Conservation (phyloP, 2,888 invertebrate species). For the Limnephilus marmoratus region DNA sequence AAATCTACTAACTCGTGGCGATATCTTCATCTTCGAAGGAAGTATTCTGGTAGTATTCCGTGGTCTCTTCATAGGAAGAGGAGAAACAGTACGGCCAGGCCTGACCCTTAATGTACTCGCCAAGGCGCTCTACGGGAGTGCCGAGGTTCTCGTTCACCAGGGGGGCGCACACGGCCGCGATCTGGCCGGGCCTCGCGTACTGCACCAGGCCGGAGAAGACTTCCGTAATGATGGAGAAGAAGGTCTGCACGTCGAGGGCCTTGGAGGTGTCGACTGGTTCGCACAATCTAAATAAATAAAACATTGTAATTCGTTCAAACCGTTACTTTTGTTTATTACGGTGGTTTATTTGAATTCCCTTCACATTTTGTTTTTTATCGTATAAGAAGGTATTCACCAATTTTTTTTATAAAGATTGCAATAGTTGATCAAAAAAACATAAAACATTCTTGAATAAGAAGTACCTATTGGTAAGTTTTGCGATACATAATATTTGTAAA, state of each 20-base stretch:
- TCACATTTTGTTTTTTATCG: too few relatives aligned
- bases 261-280: conserved; percentile 68
- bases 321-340: neutral
- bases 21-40: neutral
- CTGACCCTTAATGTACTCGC: conserved; percentile 3
- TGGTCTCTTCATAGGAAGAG: conserved; percentile 14
- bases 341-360: neutral
- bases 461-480: too few relatives aligned
- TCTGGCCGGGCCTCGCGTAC: conserved; percentile 68
- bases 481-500: too few relatives aligned
- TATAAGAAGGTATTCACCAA: neutral
- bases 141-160: conserved; percentile 19
- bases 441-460: too few relatives aligned
- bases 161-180: conserved; percentile 10
- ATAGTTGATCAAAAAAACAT: too few relatives aligned
- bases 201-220: conserved; percentile 73
- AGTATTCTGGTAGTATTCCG: conserved; percentile 36
- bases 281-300: conserved; percentile 67
- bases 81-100: neutral
- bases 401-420: neutral
- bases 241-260: conserved; percentile 72
- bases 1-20: neutral
- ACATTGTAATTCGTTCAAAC: neutral
- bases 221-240: conserved; percentile 73
- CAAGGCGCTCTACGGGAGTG: conserved; percentile 38